These are phyloP conservation scores for Entomobrya proxima DNA, from an alignment of 2,888 invertebrate genomes.

Conservation along the genomic window DNA sequence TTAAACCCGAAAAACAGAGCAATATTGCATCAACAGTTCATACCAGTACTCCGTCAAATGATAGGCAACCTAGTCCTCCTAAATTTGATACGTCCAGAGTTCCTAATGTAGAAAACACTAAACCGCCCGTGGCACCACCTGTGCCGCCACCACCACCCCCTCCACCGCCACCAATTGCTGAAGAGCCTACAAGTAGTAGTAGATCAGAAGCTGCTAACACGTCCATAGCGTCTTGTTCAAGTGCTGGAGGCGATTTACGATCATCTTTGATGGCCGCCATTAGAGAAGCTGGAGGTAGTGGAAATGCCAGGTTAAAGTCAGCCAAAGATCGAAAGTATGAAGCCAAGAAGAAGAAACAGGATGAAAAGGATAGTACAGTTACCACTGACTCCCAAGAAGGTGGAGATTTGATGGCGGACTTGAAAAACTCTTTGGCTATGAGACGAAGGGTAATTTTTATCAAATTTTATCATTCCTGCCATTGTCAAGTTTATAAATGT, in stretches of 20 bases:
- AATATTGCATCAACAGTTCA: background rate
- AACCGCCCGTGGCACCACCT: background rate
- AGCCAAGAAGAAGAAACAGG: conserved; percentile 73
- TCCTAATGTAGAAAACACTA: background rate
- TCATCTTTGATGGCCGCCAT: conserved; percentile 75
- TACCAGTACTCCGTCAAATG: conserved; percentile 48
- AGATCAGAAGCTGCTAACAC: too few species aligned
- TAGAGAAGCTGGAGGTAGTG: conserved; percentile 74
- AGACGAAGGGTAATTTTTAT: conserved; percentile 71
- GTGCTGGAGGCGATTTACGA: conserved; percentile 60
- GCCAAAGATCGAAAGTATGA: conserved; percentile 73
- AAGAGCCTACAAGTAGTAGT: conserved; percentile 11
- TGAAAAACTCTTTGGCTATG: conserved; percentile 75
- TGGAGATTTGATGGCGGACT: conserved; percentile 73
- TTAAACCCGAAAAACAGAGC: conserved; percentile 15
- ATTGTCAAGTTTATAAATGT: background rate
- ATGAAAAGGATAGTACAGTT: conserved; percentile 69
- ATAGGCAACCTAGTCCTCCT: conserved; percentile 1
- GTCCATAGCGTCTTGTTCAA: background rate
- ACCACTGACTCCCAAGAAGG: conserved; percentile 52
- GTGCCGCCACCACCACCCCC: conserved; percentile 67
- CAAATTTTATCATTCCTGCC: too few species aligned
- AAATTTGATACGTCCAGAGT: background rate
- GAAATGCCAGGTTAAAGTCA: conserved; percentile 68
- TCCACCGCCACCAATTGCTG: conserved; percentile 67